These are phyloP conservation scores for Crocodylus rhombifer DNA, from an alignment of 2,797 vertebrate species.

Conservation along the genomic window DNA sequence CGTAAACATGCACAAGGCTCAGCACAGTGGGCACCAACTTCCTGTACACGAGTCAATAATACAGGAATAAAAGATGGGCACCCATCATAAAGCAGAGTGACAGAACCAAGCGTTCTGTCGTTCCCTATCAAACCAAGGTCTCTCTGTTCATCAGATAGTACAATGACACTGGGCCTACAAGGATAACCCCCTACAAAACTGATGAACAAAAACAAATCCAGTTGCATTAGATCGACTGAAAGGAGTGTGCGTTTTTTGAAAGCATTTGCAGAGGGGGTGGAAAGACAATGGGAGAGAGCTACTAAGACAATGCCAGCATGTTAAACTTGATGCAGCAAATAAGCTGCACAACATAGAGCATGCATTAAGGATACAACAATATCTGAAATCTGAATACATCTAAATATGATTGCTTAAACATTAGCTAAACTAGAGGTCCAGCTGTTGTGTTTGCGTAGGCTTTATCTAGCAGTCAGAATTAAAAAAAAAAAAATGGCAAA, in stretches of 20 bases:
- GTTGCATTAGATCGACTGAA: conserved; percentile 71
- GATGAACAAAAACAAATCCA: conserved; percentile 71
- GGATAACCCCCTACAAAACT: conserved; percentile 61
- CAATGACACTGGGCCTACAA: conserved; percentile 52
- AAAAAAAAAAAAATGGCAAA: neutral
- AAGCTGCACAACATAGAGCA: conserved; percentile 42
- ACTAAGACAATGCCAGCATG: conserved; percentile 64
- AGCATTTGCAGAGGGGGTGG: neutral
- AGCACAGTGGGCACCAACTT: rapidly evolving
- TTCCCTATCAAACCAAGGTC: conserved; percentile 48
- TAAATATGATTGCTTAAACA: neutral
- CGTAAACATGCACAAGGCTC: rapidly evolving
- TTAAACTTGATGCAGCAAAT: conserved; percentile 61
- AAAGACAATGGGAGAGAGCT: conserved; percentile 47
- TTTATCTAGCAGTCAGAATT: neutral
- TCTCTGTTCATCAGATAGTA: conserved; percentile 63
- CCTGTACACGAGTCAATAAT: neutral
- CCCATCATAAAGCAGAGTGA: neutral
- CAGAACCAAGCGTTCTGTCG: neutral
- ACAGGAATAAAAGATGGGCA: neutral
- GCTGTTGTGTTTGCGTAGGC: conserved; percentile 29
- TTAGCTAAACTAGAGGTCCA: conserved; percentile 47
- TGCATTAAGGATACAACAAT: conserved; percentile 42
- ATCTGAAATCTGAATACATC: neutral
- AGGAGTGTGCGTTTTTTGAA: conserved; percentile 60